Evolutionary conservation across 1,140 invertebrate genomes (phyloP).

Genomic region (Meloidogyne chitwoodi): DNA sequence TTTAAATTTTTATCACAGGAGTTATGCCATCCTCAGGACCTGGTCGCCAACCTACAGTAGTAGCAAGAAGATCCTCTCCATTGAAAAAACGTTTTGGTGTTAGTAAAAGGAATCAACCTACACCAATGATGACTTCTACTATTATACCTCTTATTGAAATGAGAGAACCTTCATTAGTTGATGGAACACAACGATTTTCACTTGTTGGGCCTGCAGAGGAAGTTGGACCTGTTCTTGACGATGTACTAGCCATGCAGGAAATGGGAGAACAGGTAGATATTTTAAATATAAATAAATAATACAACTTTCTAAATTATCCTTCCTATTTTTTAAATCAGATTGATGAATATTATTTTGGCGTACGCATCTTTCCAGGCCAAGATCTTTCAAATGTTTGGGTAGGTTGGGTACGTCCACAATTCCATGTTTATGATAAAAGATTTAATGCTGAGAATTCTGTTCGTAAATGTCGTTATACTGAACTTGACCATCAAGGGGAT

Average conservation of each 20-base stretch:
- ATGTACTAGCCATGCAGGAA: constrained; percentile 63
- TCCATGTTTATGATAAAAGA: constrained; percentile 63
- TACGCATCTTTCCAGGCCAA: constrained; percentile 67
- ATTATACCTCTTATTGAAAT: neutral
- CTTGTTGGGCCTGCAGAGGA: constrained; percentile 12
- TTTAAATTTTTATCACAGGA: constrained; percentile 5
- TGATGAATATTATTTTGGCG: constrained; percentile 79
- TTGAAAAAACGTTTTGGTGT: constrained; percentile 36
- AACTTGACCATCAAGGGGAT: constrained; percentile 60
- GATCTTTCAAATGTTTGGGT: constrained; percentile 93
- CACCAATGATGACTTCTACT: neutral
- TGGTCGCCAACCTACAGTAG: constrained; percentile 45
- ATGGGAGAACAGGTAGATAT: constrained; percentile 65
- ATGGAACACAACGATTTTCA: constrained; percentile 24
- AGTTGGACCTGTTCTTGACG: constrained; percentile 33
- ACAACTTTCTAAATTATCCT: too few relatives aligned
- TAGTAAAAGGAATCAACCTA: constrained; percentile 6
- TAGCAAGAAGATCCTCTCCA: constrained; percentile 26
- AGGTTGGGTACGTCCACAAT: constrained; percentile 98
- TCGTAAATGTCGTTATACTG: constrained; percentile 61
- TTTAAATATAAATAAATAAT: too few relatives aligned
- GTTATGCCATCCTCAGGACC: constrained; percentile 57
- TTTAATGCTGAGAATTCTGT: constrained; percentile 52
- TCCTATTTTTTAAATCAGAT: neutral
- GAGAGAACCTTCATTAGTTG: constrained; percentile 1